A percentile compares a stretch with the other conserved stretches of the same genome.
Evolutionary conservation across 2,797 vertebrate genomes (phyloP).

Genomic region (Remorina albescens): DNA sequence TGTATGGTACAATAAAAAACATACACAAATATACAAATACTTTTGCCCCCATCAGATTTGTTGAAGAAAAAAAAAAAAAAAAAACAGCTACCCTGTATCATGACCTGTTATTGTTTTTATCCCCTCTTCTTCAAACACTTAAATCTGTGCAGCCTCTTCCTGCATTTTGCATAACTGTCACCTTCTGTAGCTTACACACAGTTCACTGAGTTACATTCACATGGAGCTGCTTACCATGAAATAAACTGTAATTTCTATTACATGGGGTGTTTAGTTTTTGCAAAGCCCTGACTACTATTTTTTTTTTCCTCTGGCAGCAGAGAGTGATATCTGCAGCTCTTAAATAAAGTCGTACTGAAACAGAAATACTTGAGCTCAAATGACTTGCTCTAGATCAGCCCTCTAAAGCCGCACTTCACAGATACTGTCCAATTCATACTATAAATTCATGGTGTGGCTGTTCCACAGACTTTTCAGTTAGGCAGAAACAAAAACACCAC

Average conservation of each 20-base stretch:
- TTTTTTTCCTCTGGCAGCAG: conserved; percentile 27
- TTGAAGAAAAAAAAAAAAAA: conserved; percentile 26
- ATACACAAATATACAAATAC: conserved; percentile 17
- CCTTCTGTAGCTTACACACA: conserved; percentile 50
- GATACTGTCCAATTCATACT: conserved; percentile 12
- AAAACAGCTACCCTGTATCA: conserved; percentile 20
- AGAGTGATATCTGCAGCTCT: conserved; percentile 29
- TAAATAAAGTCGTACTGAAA: conserved; percentile 41
- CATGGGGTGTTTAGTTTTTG: conserved; percentile 34
- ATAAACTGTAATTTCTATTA: conserved; percentile 52
- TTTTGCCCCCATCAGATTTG: conserved; percentile 1
- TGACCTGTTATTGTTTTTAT: conserved; percentile 24
- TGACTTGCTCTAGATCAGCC: conserved; percentile 25
- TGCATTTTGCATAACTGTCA: conserved; percentile 56
- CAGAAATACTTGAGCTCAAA: conserved; percentile 26
- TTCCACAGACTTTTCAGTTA: conserved; percentile 12
- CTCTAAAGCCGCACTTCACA: conserved; percentile 23
- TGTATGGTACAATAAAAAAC: conserved; percentile 2
- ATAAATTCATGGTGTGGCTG: conserved; percentile 12
- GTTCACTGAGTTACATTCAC: conserved; percentile 39
- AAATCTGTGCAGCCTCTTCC: conserved; percentile 41
- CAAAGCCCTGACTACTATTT: conserved; percentile 12
- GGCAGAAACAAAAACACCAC: conserved; percentile 8
- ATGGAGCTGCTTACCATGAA: conserved; percentile 45
- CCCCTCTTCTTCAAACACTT: conserved; percentile 59